phyloP scores from a whole-genome alignment of 2,888 invertebrate genomes.

The Pycnomerus fuliginosus region DNA sequence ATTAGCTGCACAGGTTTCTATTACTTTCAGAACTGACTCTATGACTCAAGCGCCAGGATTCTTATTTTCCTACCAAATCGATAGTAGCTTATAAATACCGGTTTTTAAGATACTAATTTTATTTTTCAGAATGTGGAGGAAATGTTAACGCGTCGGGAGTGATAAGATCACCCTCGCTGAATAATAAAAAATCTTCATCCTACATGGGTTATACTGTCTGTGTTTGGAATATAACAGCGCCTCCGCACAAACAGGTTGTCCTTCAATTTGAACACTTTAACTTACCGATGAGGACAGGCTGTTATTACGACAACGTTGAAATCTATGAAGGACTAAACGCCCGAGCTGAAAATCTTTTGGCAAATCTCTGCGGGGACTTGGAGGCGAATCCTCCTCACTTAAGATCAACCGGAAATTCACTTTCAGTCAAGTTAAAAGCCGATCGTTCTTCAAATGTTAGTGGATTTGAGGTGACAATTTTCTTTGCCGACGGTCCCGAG shows the following conservation, averaged over 20 bases:
- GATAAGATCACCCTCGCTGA: constrained; percentile 54
- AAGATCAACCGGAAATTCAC: constrained; percentile 30
- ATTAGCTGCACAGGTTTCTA: constrained; percentile 44
- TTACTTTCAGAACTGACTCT: constrained; percentile 61
- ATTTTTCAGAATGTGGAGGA: constrained; percentile 70
- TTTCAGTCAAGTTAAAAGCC: constrained; percentile 41
- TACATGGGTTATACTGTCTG: constrained; percentile 54
- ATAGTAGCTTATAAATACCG: constrained; percentile 45
- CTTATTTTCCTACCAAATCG: constrained; percentile 60
- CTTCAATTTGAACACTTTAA: constrained; percentile 42
- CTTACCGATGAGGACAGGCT: constrained; percentile 3
- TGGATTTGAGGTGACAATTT: constrained; percentile 61
- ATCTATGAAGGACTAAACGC: constrained; percentile 58
- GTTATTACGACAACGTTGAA: constrained; percentile 51
- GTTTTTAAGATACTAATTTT: background rate
- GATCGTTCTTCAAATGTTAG: constrained; percentile 52
- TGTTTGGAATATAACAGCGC: constrained; percentile 76
- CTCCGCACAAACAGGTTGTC: constrained; percentile 61
- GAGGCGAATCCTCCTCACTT: constrained; percentile 57
- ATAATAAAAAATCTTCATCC: background rate
- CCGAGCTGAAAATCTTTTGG: constrained; percentile 52
- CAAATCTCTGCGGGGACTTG: constrained; percentile 67
- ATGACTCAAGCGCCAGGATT: constrained; percentile 61
- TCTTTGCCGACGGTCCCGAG: constrained; percentile 59
- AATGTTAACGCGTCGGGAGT: constrained; percentile 61